Base-by-base conservation (phyloP, 2,113 vertebrate species). In the Grantiella picta region DNA sequence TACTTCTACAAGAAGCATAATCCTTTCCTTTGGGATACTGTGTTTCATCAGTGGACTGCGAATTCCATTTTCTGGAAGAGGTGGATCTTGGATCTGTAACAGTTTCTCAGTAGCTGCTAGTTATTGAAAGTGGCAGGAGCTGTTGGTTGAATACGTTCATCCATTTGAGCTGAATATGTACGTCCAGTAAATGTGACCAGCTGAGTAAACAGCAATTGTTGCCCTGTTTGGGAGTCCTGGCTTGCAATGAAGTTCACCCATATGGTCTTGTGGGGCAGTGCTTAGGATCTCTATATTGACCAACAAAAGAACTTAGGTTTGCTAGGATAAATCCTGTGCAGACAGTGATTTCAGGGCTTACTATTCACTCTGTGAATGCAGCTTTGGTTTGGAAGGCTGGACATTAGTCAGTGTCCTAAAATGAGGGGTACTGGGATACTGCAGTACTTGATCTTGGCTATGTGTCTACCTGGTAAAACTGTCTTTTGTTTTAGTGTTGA, bases 401-500 rank as follows among this genome's bases (percentile, higher is more conserved):
- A 42, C 9, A 3, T 47, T 8, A 31, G 9, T 35, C 17, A 22
- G 1, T 60, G 20, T 44, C 20, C n/a, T n/a, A 59, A 82, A 79
- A 53, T 45, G 52, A 71, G 25, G 11, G 23, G 1, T 50, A 4
- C 2, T 68, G 25, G 38, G 15, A 12, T 45, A 18, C 33, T 59
- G 7, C 18, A 61, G 9, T 8, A 25, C 45, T 82, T 82, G 29
- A 56, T 80, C 16, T 83, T 82, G 42, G 15, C 27, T 90, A 1
- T 76, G 12, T 44, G 23, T 88, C 42, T 73, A 27, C 68, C 18
- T 89, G 21, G 20, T 82, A 27, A 90, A 75, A 47, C 44, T 91
- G 23, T 81, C 5, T 18, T 33, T 75, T 92, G 9, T 65, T 83
- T 72, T 68, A 94, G 99, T 97, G 97, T 99, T 89, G 98, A 98